phyloP scores from a whole-genome alignment of 2,113 vertebrate genomes.

The Anhinga rufa region DNA sequence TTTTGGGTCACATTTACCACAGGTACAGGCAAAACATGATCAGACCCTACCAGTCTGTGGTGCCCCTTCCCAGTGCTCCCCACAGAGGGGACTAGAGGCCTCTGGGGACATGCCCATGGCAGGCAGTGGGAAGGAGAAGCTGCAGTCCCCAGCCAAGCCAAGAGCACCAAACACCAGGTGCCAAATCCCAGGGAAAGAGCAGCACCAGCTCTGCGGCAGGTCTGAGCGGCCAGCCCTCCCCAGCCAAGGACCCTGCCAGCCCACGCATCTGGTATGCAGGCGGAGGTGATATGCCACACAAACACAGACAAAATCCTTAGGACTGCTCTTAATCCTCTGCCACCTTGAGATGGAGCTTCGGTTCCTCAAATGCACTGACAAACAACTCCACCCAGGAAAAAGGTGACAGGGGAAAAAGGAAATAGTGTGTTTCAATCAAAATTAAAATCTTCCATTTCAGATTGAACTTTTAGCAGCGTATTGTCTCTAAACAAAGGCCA shows the following conservation, averaged over 20 bases:
- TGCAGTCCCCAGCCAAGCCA: too few species aligned
- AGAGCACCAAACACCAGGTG: too few species aligned
- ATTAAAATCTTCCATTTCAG: neutral
- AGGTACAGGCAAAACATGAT: neutral
- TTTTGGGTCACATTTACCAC: neutral
- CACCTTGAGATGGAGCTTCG: neutral
- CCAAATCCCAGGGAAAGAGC: neutral
- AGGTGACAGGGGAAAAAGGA: neutral
- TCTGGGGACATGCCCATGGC: neutral
- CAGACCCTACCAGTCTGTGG: neutral
- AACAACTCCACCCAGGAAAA: neutral
- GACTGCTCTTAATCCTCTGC: neutral
- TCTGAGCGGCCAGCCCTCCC: neutral
- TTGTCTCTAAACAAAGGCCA: neutral
- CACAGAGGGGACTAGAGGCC: neutral
- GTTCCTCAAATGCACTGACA: fast-evolving
- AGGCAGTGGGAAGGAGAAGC: neutral
- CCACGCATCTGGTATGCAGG: fast-evolving
- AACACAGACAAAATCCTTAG: neutral
- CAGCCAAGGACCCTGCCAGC: neutral
- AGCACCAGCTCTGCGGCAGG: too few species aligned
- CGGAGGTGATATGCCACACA: fast-evolving
- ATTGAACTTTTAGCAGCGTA: fast-evolving
- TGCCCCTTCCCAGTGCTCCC: neutral
- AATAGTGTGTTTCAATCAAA: neutral